Conservation (phyloP, 2,113 vertebrate genomes). For the Grammomys dolichurus region DNA sequence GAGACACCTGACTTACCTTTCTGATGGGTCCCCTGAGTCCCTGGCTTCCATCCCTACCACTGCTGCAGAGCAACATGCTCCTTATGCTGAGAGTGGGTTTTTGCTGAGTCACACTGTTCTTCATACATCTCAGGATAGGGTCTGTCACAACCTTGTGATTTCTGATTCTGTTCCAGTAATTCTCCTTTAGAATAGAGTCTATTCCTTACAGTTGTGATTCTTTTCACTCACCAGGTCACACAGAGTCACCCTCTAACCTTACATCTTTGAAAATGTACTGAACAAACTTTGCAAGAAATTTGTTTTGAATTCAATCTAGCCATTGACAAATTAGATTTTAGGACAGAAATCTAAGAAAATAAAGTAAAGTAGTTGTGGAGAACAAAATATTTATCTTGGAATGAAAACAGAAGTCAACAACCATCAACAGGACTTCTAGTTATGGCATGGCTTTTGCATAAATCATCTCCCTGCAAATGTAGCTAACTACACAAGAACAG, state of each 20-base stretch:
- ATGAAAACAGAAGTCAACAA: background rate
- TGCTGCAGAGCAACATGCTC: background rate
- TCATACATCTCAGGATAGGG: background rate
- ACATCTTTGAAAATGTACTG: background rate
- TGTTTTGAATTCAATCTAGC: background rate
- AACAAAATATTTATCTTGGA: background rate
- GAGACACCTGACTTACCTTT: background rate
- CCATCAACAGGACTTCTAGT: too few species aligned
- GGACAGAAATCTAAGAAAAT: background rate
- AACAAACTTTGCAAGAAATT: background rate
- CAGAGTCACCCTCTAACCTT: background rate
- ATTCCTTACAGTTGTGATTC: background rate
- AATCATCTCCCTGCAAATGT: background rate
- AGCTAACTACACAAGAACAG: too few species aligned
- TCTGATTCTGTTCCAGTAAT: background rate
- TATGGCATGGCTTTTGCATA: background rate
- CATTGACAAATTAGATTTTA: background rate
- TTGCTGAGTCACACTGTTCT: background rate
- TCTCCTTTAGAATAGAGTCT: background rate
- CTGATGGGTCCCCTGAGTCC: background rate
- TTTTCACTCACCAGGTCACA: background rate
- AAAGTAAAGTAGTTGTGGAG: background rate
- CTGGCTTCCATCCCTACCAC: too few species aligned
- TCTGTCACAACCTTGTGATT: background rate
- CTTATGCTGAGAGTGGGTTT: background rate